Conservation (phyloP, 2,113 vertebrate species). For the Salvator merianae region DNA sequence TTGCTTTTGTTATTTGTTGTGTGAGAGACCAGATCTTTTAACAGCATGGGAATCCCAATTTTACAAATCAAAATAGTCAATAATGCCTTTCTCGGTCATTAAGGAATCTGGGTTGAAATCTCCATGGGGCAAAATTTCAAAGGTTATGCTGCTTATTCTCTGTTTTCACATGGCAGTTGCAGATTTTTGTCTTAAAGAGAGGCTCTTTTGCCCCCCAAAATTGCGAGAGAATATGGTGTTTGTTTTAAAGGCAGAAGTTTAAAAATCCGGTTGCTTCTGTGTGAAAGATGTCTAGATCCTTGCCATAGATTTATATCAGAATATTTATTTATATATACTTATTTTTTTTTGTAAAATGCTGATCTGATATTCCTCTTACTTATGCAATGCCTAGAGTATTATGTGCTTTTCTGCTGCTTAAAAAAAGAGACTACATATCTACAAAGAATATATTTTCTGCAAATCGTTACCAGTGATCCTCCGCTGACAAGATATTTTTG, state of each 20-base stretch:
- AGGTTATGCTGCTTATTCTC: too few species aligned
- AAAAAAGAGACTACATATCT: not conserved
- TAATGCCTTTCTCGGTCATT: not conserved
- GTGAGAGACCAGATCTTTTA: not conserved
- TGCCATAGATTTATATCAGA: slow-evolving; percentile 20
- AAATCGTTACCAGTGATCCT: slow-evolving; percentile 48
- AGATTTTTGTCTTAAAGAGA: too few species aligned
- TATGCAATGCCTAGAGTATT: slow-evolving; percentile 9
- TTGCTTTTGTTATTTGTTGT: not conserved
- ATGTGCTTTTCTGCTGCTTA: slow-evolving; percentile 19
- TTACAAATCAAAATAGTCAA: not conserved
- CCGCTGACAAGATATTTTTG: not conserved
- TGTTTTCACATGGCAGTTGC: too few species aligned
- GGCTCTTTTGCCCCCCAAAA: not conserved
- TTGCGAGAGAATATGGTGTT: not conserved
- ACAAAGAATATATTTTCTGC: slow-evolving; percentile 14
- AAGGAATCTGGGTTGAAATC: not conserved
- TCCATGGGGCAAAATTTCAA: too few species aligned
- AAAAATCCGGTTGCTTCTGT: not conserved
- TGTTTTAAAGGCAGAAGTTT: too few species aligned
- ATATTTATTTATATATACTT: not conserved
- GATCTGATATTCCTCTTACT: not conserved
- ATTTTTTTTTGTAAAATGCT: slow-evolving; percentile 29
- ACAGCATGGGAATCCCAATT: not conserved
- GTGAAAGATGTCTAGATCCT: not conserved